Percentiles rank a stretch among this genome's conserved stretches.
Conservation (phyloP, 1,140 invertebrate species). For the Drosophila santomea region DNA sequence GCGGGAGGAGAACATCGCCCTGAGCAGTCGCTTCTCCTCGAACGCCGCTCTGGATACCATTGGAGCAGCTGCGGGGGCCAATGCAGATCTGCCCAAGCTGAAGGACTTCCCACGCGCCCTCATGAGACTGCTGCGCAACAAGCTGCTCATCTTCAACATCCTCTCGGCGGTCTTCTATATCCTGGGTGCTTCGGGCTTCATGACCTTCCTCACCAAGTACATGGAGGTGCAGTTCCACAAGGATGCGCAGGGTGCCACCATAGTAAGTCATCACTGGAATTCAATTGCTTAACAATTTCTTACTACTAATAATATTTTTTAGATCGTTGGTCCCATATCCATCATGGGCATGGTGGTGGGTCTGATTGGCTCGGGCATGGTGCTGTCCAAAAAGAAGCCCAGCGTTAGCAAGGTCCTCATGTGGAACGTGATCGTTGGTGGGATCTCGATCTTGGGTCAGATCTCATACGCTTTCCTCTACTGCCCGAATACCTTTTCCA, state of each 20-base stretch:
- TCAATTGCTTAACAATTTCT: neutral
- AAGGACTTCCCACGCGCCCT: conserved; percentile 87
- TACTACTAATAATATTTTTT: neutral
- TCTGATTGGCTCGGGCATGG: conserved; percentile 87
- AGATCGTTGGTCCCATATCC: conserved; percentile 86
- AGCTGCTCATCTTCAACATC: conserved; percentile 87
- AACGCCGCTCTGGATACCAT: conserved; percentile 70
- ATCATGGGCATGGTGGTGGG: conserved; percentile 87
- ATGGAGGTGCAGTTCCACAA: conserved; percentile 89
- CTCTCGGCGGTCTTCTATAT: conserved; percentile 87
- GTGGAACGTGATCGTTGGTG: conserved; percentile 88
- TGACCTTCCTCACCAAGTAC: conserved; percentile 90
- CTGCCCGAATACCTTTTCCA: conserved; percentile 84
- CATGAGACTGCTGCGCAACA: conserved; percentile 87
- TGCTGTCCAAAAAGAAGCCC: conserved; percentile 88
- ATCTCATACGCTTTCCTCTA: conserved; percentile 87
- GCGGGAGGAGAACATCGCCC: conserved; percentile 65
- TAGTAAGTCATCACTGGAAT: conserved; percentile 52
- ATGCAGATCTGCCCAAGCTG: conserved; percentile 64
- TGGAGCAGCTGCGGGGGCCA: conserved; percentile 54
- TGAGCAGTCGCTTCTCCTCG: conserved; percentile 71
- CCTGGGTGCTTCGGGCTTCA: conserved; percentile 88
- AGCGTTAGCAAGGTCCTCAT: conserved; percentile 86
- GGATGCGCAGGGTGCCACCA: conserved; percentile 87
- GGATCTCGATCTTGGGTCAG: conserved; percentile 86